Evolutionary conservation across 2,797 vertebrate species (phyloP), one percentile per base, ranked within the genome.

Genomic region (Pyrocephalus nanus): DNA sequence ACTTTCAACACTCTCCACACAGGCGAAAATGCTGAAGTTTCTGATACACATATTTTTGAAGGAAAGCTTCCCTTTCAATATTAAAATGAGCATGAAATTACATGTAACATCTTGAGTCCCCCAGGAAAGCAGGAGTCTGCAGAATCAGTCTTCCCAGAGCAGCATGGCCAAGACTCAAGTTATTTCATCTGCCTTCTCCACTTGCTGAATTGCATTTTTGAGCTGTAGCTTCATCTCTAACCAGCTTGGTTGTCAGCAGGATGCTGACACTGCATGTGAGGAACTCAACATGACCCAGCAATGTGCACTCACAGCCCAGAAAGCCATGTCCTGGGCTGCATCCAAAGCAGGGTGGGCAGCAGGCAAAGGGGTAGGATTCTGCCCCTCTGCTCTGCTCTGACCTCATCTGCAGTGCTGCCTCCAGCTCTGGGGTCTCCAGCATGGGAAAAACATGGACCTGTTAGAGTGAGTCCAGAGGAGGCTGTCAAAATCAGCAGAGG

Each of bases 41-140:
- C 79, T 80, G 75, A 71, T 40, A 32, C 70, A 77, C 21, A 1
- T 25, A 48, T 76, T 88, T 90, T 43, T 74, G 55, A 88, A 57
- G 75, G 72, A 74, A 88, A 93, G 10, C 34, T 80, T 86, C 53
- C 47, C 27, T 80, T 94, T 96, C 72, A 57, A 25, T 47, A 71
- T 47, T 65, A 30, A 92, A 92, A 95, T 88, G 61, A 42, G 69
- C 75, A 65, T 96, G 94, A 95, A 96, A 96, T 92, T 60, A 58
- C 67, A 53, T 2, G 2, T 9, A 73, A 23, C 43, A 66, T 48
- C 80, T 89, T 0, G 0, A 62, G 54, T 91, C 20, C 34, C 29
- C 23, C 0, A 0, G 60, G 84, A 96, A 89, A 89, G 77, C 36
- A 40, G 38, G 17, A 69, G 48, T 67, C 53, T 92, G 80, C 60